These are phyloP conservation scores for Thecophora atra DNA, from an alignment of 2,888 invertebrate species.

Conservation along the genomic window DNA sequence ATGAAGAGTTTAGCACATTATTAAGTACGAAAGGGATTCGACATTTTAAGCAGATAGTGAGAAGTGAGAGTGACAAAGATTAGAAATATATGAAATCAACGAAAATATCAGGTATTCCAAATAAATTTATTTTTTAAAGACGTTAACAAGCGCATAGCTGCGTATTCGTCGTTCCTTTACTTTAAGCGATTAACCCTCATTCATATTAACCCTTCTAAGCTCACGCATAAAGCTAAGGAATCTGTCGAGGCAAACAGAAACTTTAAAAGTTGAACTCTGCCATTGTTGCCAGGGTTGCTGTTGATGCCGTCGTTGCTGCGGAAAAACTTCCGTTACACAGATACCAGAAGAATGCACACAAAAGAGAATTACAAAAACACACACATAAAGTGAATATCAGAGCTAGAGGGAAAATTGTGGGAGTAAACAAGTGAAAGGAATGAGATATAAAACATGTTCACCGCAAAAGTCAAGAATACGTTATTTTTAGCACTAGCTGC, in stretches of 20 bases:
- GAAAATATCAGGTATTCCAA: too few species aligned
- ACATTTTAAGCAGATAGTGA: too few species aligned
- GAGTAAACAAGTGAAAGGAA: not conserved
- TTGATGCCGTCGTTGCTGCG: not conserved
- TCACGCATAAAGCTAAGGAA: not conserved
- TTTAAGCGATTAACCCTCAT: too few species aligned
- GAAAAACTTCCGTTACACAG: not conserved
- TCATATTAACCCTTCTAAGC: not conserved
- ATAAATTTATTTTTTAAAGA: too few species aligned
- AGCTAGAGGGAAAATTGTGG: not conserved
- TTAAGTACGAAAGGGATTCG: too few species aligned
- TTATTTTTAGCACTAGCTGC: constrained; percentile 8
- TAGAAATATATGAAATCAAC: too few species aligned
- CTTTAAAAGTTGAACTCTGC: constrained; percentile 8
- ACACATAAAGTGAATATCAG: not conserved
- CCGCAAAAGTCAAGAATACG: constrained; percentile 10
- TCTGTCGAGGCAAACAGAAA: not conserved
- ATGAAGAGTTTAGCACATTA: too few species aligned
- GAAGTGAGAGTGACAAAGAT: too few species aligned
- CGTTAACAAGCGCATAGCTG: too few species aligned
- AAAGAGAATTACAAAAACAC: not conserved
- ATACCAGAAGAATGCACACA: constrained; percentile 2
- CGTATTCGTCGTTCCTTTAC: too few species aligned
- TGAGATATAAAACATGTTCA: constrained; percentile 21
- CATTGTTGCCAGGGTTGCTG: not conserved